Percentiles rank a stretch among this genome's conserved stretches.
Evolutionary conservation across 2,888 invertebrate genomes (phyloP).

Genomic region (Romanomermis culicivorax): DNA sequence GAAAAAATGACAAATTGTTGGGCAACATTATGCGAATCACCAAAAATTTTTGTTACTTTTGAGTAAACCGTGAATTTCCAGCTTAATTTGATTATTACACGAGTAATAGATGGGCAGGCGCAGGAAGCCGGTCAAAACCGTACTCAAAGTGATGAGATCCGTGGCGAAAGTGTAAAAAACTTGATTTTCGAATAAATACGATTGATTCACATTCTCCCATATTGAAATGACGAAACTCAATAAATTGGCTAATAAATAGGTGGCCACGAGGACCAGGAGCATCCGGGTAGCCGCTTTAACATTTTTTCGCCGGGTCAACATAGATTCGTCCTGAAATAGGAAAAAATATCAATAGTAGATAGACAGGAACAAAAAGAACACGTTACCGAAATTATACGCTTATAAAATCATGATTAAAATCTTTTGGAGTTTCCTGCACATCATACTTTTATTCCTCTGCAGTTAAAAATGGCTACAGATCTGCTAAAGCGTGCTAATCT

Average conservation of each 20-base stretch:
- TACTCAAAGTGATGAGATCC: constrained; percentile 6
- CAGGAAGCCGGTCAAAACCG: constrained; percentile 7
- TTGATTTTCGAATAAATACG: background rate
- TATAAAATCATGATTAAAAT: too few relatives aligned
- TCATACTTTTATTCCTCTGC: too few relatives aligned
- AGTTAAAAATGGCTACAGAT: too few relatives aligned
- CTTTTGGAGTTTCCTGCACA: background rate
- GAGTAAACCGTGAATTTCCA: background rate
- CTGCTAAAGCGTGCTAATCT: too few relatives aligned
- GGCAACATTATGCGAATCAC: too few relatives aligned
- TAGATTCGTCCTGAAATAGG: too few relatives aligned
- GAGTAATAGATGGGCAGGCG: constrained; percentile 10
- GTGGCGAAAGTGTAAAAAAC: constrained; percentile 7
- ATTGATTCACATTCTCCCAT: background rate
- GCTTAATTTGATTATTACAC: constrained; percentile 5
- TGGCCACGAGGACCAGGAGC: background rate
- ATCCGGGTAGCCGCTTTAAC: background rate
- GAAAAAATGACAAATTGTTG: too few relatives aligned
- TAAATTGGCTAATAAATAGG: background rate
- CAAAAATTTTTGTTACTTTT: too few relatives aligned
- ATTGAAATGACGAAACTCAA: background rate
- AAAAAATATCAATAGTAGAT: too few relatives aligned
- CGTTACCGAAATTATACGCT: too few relatives aligned
- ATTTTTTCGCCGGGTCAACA: background rate
- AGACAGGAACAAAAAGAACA: too few relatives aligned